Evolutionary conservation across 1,140 invertebrate genomes (phyloP).

Genomic region (Muscidifurax raptorellus): DNA sequence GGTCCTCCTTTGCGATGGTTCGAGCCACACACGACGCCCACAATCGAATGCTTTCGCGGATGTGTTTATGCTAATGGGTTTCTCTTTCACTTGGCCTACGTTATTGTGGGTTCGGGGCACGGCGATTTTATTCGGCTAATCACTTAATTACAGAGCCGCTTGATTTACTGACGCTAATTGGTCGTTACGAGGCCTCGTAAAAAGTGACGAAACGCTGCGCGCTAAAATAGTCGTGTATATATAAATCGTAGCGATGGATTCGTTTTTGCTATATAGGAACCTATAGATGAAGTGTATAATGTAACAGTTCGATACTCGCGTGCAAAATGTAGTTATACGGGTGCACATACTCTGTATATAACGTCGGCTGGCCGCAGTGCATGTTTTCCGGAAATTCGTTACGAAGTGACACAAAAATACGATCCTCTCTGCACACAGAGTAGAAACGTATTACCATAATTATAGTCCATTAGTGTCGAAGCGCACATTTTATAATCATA

Average conservation of each 20-base stretch:
- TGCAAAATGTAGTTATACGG: background rate
- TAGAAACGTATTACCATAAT: conserved; percentile 47
- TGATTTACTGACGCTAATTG: background rate
- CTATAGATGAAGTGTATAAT: background rate
- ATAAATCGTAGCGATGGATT: no score
- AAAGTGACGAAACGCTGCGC: background rate
- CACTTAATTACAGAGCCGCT: background rate
- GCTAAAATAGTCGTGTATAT: background rate
- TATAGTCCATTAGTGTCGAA: conserved; percentile 44
- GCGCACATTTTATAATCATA: conserved; percentile 42
- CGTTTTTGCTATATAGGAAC: no score
- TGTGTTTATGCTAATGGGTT: conserved; percentile 19
- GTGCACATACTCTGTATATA: background rate
- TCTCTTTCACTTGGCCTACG: background rate
- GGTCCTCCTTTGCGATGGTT: background rate
- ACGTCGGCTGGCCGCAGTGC: background rate
- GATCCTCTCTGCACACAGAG: conserved; percentile 33
- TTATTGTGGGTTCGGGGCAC: background rate
- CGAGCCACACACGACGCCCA: conserved; percentile 31
- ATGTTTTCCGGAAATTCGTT: conserved; percentile 40
- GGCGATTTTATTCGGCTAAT: conserved; percentile 3
- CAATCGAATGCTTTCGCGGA: conserved; percentile 28
- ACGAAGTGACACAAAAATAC: conserved; percentile 47
- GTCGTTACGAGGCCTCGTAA: background rate
- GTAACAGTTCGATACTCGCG: conserved; percentile 6